A percentile compares a stretch with the other conserved stretches of the same genome.
Conservation (phyloP, 2,113 vertebrate species). For the Pygoscelis adeliae region DNA sequence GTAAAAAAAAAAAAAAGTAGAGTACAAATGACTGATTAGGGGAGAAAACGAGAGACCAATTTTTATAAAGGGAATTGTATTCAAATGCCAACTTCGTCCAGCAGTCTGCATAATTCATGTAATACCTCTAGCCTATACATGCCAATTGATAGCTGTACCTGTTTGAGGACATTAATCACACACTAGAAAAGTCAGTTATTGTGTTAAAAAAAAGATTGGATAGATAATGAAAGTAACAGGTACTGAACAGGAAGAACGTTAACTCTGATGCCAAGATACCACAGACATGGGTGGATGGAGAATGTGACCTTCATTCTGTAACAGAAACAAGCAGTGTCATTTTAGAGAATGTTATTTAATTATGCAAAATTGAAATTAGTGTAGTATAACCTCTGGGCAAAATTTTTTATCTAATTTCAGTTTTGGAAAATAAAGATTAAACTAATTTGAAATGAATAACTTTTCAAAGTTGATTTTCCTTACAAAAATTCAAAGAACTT, state of each 20-base stretch:
- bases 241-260: neutral
- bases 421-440: conserved; percentile 1
- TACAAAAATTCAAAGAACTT: neutral
- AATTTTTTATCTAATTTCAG: neutral
- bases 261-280: neutral
- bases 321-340: neutral
- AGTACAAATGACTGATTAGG: conserved; percentile 1
- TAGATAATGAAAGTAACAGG: neutral
- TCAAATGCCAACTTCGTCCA: conserved; percentile 25
- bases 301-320: neutral
- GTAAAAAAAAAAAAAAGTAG: neutral
- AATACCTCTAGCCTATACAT: neutral
- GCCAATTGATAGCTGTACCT: neutral
- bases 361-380: neutral
- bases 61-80: conserved; percentile 35
- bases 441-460: neutral
- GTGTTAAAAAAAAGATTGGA: neutral
- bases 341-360: neutral
- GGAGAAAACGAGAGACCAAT: neutral
- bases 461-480: neutral
- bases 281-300: neutral
- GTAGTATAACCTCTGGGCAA: neutral
- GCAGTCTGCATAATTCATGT: conserved; percentile 30
- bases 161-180: conserved; percentile 38
- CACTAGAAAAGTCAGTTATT: neutral